Base-by-base conservation (phyloP, 2,797 vertebrate genomes). In the Semotilus atromaculatus region DNA sequence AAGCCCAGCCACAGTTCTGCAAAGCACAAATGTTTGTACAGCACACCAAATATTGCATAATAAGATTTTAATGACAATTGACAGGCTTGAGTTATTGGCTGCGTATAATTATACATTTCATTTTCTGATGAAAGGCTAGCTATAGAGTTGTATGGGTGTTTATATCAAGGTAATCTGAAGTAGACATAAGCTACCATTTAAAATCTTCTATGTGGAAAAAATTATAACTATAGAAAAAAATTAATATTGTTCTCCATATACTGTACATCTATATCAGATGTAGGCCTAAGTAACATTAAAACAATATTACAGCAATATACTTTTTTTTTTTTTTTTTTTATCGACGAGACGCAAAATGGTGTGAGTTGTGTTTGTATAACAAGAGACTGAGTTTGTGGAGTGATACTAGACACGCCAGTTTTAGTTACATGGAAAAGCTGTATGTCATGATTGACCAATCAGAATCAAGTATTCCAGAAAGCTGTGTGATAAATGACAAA, bases 31-130 rank as follows among this genome's bases (percentile, higher is more conserved):
- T 60, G 53, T 85, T 86, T 70, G 80, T 55, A 70, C 71, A 71
- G 67, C 67, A 55, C 80, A 89, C 58, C 80, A 85, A 88, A 88
- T 83, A 86, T 89, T 88, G 72, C 83, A 81, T 88, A 86, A 89
- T 60, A 18, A 86, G 88, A 88, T 60, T 10, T 51, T 34, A 18
- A 85, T 73, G 71, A 77, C 77, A 88, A 88, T 85, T 78, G 86
- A 86, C 88, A 83, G 48, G 48, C 3, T 72, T 26, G 40, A 83
- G 85, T 84, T 71, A 31, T 10, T 26, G 67, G 77, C 34, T 11
- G 38, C 29, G 38, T 83, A 68, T 83, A 75, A 77, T 60, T 72
- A 72, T 36, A 84, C 62, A 62, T 72, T 51, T 70, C 68, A 29
- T n/a, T 70, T 83, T 66, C 38, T 13, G n/a, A 16, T 60, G 29